Base-by-base conservation (phyloP, 1,140 invertebrate genomes). In the Drosophila punjabiensis region DNA sequence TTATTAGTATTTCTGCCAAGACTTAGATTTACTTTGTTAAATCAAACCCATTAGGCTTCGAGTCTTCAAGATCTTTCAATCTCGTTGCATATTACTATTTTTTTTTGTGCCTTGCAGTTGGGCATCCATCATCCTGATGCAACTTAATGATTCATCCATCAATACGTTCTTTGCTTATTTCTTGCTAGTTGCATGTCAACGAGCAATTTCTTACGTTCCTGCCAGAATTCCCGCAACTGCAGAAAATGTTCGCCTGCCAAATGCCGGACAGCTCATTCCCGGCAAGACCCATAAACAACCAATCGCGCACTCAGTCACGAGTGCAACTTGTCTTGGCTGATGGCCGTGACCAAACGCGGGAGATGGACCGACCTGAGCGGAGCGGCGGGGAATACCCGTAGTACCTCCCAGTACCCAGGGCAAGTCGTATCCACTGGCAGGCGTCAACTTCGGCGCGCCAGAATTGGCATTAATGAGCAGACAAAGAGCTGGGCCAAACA, bases 401-500 rank as follows among this genome's bases (percentile, higher is more conserved):
- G 10, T 43, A 9, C 13, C 24, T 10, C 14, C 24, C 24, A 24
- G 24, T 24, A 16, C 18, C 24, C 24, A 35, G 37, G 13, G 32
- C n/a, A 11, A 16, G 20, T n/a, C 8, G 52, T 66, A 56, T 50
- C 58, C 35, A 47, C 50, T 33, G 86, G 67, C 79, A 89, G 86
- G 86, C 86, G 86, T 90, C 86, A 89, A 89, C 82, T 76, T 48
- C 69, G 79, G 82, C 87, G 82, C 82, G 82, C 79, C 82, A 79
- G 82, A 90, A 82, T 90, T 90, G 86, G 87, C 86, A 90, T 90
- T 90, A 90, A 90, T 90, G 86, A 90, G 86, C 88, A 90, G 82
- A 90, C 82, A 90, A 82, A 88, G 76, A 80, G 74, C 73, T 62
- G 77, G 41, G 28, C 28, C 50, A 70, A 83, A n/a, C n/a, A n/a